These are phyloP conservation scores for Chinchilla lanigera DNA, from an alignment of 2,113 vertebrate genomes.

Conservation along the genomic window DNA sequence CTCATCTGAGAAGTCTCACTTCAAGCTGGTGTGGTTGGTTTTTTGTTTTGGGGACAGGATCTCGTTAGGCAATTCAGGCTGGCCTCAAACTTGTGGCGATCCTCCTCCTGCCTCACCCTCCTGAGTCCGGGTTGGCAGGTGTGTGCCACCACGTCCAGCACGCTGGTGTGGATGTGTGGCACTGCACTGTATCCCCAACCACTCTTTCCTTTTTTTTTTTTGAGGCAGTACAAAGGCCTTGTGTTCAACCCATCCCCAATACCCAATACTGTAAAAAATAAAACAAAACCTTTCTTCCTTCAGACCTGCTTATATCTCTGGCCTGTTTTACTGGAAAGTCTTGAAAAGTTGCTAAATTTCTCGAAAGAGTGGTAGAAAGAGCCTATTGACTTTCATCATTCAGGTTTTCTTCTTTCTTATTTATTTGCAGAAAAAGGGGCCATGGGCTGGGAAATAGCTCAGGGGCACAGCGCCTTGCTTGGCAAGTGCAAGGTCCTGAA, in stretches of 20 bases:
- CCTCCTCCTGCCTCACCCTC: not conserved
- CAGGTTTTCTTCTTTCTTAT: not conserved
- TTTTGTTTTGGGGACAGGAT: not conserved
- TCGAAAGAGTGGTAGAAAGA: not conserved
- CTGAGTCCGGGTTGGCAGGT: not conserved
- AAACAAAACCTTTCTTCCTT: not conserved
- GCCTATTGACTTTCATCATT: not conserved
- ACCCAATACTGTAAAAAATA: not conserved
- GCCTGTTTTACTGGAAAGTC: not conserved
- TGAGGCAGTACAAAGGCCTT: not conserved
- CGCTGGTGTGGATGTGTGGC: not conserved
- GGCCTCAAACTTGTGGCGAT: not conserved
- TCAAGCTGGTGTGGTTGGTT: not conserved
- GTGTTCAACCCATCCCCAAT: not conserved
- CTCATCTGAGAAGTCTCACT: not conserved
- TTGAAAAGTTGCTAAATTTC: conserved; percentile 48
- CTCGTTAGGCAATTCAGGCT: not conserved
- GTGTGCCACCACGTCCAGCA: not conserved
- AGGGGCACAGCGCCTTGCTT: too few relatives aligned
- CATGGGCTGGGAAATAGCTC: too few relatives aligned
- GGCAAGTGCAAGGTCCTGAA: too few relatives aligned
- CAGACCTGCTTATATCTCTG: not conserved
- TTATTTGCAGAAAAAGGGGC: not conserved
- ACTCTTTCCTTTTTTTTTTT: not conserved
- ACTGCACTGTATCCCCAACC: not conserved